Evolutionary conservation across 2,113 vertebrate genomes (phyloP).

Genomic region (Tenebrosternarchus preto): DNA sequence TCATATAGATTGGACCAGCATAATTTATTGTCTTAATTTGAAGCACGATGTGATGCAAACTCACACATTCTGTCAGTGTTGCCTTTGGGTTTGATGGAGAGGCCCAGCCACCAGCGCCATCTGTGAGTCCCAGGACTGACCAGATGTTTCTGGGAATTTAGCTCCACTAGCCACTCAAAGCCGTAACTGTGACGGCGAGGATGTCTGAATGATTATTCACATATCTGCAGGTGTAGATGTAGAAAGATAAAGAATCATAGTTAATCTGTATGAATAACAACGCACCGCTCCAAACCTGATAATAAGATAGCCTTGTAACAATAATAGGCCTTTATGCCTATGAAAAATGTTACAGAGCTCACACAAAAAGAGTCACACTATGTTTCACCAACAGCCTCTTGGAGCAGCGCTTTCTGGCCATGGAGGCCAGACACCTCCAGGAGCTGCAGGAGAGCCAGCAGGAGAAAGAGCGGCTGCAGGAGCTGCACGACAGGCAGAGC

Average conservation of each 20-base stretch:
- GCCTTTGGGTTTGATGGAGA: conserved; percentile 61
- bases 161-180: conserved; percentile 49
- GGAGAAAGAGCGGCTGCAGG: conserved; percentile 76
- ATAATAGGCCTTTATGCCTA: not conserved
- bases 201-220: conserved; percentile 21
- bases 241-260: not conserved
- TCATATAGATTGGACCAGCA: conserved; percentile 66
- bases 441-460: conserved; percentile 70
- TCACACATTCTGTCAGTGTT: conserved; percentile 54
- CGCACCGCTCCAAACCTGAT: too few relatives aligned
- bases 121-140: conserved; percentile 59
- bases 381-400: conserved; percentile 67
- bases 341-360: not conserved
- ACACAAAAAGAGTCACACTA: not conserved
- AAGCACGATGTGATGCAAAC: conserved; percentile 44
- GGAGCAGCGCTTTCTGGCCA: conserved; percentile 72
- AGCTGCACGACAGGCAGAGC: conserved; percentile 72
- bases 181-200: conserved; percentile 36
- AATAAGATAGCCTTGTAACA: not conserved
- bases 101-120: conserved; percentile 58
- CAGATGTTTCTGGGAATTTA: conserved; percentile 67
- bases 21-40: conserved; percentile 71
- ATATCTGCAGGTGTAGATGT: not conserved
- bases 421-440: conserved; percentile 71
- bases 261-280: too few relatives aligned